These are phyloP conservation scores for Apamea anceps DNA, from an alignment of 2,888 invertebrate species.

Conservation along the genomic window DNA sequence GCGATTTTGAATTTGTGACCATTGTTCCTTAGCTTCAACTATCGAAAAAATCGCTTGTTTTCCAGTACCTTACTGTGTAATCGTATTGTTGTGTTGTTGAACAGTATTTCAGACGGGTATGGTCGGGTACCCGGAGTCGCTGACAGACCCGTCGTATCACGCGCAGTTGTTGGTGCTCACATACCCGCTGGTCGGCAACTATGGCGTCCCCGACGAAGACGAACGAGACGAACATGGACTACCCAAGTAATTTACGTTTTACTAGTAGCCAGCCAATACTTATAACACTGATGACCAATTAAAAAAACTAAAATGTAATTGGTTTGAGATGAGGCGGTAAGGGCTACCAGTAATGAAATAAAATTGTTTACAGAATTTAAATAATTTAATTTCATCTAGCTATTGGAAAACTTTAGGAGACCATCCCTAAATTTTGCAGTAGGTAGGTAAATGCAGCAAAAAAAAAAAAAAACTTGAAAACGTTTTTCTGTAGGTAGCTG, in stretches of 20 bases:
- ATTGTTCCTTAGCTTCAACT: too few species aligned
- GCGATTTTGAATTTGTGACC: background rate
- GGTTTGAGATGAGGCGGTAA: background rate
- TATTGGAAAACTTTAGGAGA: background rate
- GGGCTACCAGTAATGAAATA: background rate
- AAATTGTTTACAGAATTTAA: background rate
- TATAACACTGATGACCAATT: background rate
- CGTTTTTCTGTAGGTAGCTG: too few species aligned
- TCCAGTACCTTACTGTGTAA: background rate
- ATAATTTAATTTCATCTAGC: background rate
- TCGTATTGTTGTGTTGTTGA: background rate
- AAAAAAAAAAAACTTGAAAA: too few species aligned
- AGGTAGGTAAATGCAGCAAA: too few species aligned
- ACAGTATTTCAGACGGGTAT: slow-evolving; percentile 99
- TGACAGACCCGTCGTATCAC: slow-evolving; percentile 99
- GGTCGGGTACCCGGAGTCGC: slow-evolving; percentile 99
- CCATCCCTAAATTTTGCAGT: background rate
- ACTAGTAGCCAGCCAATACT: background rate
- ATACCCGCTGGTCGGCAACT: slow-evolving; percentile 99
- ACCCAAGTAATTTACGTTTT: slow-evolving; percentile 90
- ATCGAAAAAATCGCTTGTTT: too few species aligned
- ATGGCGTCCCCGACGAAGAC: slow-evolving; percentile 95
- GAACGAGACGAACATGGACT: slow-evolving; percentile 94
- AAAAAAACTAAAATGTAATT: too few species aligned
- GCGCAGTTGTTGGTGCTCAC: slow-evolving; percentile 98